phyloP scores from a whole-genome alignment of 2,888 invertebrate genomes.

The Apodemia duryi region DNA sequence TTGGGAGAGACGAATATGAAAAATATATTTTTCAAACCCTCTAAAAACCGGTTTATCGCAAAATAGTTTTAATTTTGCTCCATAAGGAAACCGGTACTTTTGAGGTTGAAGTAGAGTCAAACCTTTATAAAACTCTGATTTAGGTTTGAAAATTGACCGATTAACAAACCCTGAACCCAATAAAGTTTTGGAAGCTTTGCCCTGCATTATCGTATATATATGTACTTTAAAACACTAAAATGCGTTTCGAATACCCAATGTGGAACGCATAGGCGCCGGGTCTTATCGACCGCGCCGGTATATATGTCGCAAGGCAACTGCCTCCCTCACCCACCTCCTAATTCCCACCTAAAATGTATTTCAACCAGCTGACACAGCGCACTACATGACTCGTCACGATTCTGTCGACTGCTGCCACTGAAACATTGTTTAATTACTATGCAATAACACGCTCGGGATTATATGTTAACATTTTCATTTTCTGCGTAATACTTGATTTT shows the following conservation, averaged over 20 bases:
- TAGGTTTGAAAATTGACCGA: too few species aligned
- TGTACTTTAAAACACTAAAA: conserved; percentile 17
- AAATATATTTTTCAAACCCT: too few species aligned
- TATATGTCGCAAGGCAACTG: conserved; percentile 64
- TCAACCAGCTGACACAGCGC: conserved; percentile 34
- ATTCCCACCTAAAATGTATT: conserved; percentile 12
- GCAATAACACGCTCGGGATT: conserved; percentile 18
- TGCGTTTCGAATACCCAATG: conserved; percentile 27
- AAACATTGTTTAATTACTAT: conserved; percentile 26
- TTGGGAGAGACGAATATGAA: too few species aligned
- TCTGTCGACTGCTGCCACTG: conserved; percentile 19
- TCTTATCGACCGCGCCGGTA: conserved; percentile 70
- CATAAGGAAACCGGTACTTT: too few species aligned
- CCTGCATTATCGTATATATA: neutral
- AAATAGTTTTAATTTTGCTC: too few species aligned
- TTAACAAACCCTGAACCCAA: neutral
- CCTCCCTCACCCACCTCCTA: conserved; percentile 38
- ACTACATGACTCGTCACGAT: conserved; percentile 23
- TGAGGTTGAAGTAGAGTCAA: too few species aligned
- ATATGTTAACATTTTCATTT: conserved; percentile 3
- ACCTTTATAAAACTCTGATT: too few species aligned
- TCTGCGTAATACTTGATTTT: neutral
- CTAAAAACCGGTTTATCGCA: too few species aligned
- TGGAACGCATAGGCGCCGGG: conserved; percentile 65
- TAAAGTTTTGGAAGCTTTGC: neutral